Evolutionary conservation across 2,113 vertebrate species (phyloP).

Genomic region (Oxyura jamaicensis): DNA sequence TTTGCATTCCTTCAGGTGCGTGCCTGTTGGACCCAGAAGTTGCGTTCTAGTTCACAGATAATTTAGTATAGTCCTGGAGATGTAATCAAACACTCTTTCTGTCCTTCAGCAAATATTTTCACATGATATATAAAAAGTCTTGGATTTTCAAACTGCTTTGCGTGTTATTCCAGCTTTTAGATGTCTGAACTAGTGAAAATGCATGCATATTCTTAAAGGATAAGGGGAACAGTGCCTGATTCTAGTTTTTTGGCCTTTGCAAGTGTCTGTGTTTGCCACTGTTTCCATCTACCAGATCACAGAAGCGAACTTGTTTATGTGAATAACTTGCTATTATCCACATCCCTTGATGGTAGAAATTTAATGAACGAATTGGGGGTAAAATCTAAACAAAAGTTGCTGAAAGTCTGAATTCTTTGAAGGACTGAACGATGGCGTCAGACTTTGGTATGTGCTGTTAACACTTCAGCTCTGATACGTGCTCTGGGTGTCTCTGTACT

Average conservation of each 20-base stretch:
- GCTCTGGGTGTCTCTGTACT: background rate
- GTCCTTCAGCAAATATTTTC: constrained; percentile 14
- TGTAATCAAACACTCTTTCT: background rate
- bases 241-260: background rate
- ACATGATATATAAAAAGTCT: background rate
- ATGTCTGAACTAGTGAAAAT: background rate
- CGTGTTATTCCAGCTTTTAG: background rate
- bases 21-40: background rate
- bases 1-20: fast-evolving
- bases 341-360: too few relatives aligned
- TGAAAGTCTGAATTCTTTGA: background rate
- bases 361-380: background rate
- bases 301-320: background rate
- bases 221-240: background rate
- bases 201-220: background rate
- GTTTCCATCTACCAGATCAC: fast-evolving
- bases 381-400: background rate
- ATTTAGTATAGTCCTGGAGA: background rate
- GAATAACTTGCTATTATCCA: background rate
- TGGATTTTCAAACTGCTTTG: background rate
- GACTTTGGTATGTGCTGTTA: background rate
- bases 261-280: background rate
- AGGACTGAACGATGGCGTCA: background rate
- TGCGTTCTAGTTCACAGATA: background rate
- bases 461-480: background rate